A percentile compares a stretch with the other conserved stretches of the same genome.
Evolutionary conservation across 2,888 invertebrate species (phyloP).

Genomic region (Nasonia oneida): DNA sequence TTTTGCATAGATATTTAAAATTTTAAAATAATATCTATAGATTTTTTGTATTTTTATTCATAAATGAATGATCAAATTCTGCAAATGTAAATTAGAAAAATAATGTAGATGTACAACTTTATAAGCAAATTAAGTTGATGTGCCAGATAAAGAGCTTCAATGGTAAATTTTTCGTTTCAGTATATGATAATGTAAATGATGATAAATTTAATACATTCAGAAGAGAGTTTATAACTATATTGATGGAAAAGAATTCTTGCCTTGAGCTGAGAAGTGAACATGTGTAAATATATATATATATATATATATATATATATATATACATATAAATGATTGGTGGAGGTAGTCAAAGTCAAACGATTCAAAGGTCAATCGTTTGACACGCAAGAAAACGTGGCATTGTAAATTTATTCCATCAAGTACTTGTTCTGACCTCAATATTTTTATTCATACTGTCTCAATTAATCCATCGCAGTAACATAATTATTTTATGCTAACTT

Average conservation of each 20-base stretch:
- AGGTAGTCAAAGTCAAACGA: slow-evolving; percentile 34
- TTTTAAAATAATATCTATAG: slow-evolving; percentile 1
- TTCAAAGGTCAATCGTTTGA: slow-evolving; percentile 23
- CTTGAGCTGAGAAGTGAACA: neutral
- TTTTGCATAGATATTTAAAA: slow-evolving; percentile 25
- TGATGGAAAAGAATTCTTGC: slow-evolving; percentile 9
- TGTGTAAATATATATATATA: neutral
- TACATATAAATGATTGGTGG: slow-evolving; percentile 43
- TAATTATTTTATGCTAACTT: slow-evolving; percentile 57
- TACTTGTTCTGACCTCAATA: slow-evolving; percentile 16
- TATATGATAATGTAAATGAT: neutral
- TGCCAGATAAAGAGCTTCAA: too few species aligned
- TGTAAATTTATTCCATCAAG: slow-evolving; percentile 52
- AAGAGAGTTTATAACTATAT: neutral
- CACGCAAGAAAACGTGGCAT: slow-evolving; percentile 20
- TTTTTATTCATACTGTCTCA: slow-evolving; percentile 48
- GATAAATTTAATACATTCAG: too few species aligned
- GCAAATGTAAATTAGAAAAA: neutral
- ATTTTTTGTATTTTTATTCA: neutral
- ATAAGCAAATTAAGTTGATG: neutral
- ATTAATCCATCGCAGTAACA: slow-evolving; percentile 61
- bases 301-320: neutral
- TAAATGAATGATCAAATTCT: neutral
- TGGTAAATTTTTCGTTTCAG: neutral
- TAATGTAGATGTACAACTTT: neutral